Evolutionary conservation across 2,888 invertebrate species (phyloP).

Genomic region (Pollenia griseotomentosa): DNA sequence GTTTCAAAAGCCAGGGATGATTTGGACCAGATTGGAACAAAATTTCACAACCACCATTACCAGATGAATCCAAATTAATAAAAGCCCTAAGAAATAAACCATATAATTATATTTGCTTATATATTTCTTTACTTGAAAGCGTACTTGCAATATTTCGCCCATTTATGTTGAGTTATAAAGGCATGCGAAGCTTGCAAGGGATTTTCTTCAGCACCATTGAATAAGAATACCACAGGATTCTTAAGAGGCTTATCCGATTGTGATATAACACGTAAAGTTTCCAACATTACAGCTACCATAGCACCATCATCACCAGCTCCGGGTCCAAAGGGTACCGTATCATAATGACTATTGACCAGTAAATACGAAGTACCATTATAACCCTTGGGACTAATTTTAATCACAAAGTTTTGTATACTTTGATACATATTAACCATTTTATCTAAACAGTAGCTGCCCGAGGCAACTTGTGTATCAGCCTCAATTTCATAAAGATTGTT

Average conservation of each 20-base stretch:
- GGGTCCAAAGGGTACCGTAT: slow-evolving; percentile 93
- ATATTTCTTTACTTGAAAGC: slow-evolving; percentile 48
- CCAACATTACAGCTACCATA: slow-evolving; percentile 88
- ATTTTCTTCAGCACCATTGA: slow-evolving; percentile 89
- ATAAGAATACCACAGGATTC: slow-evolving; percentile 87
- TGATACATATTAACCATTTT: slow-evolving; percentile 82
- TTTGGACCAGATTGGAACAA: slow-evolving; percentile 94
- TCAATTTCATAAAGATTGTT: slow-evolving; percentile 79
- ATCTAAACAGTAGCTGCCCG: slow-evolving; percentile 82
- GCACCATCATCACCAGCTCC: slow-evolving; percentile 88
- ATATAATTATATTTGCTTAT: not conserved
- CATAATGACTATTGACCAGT: slow-evolving; percentile 96
- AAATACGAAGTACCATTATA: slow-evolving; percentile 79
- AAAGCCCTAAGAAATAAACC: slow-evolving; percentile 86
- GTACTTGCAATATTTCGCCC: slow-evolving; percentile 89
- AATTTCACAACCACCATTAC: slow-evolving; percentile 95
- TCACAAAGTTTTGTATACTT: slow-evolving; percentile 82
- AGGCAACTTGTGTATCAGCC: slow-evolving; percentile 81
- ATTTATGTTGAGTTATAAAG: slow-evolving; percentile 89
- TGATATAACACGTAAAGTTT: slow-evolving; percentile 85
- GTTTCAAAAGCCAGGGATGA: slow-evolving; percentile 88
- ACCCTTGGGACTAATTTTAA: slow-evolving; percentile 80
- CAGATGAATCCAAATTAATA: slow-evolving; percentile 96
- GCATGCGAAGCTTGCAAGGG: slow-evolving; percentile 89
- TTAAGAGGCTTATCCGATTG: slow-evolving; percentile 83